phyloP scores from a whole-genome alignment of 2,113 vertebrate genomes.

The Oncorhynchus kisutch region DNA sequence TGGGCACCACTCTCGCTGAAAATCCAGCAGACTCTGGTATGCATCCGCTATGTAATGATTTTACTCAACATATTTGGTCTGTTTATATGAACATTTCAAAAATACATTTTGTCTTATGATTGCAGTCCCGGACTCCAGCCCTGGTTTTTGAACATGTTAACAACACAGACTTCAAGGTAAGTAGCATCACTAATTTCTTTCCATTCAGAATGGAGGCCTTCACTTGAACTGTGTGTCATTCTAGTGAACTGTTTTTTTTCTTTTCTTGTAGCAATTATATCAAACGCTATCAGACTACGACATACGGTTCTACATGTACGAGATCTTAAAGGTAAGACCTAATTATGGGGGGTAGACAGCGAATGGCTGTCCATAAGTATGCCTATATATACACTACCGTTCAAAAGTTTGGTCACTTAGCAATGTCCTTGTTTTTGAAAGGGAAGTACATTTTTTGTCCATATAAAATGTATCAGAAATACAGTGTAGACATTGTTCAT shows the following conservation, averaged over 20 bases:
- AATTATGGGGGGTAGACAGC: too few species aligned
- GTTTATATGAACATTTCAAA: not conserved
- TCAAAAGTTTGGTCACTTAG: too few species aligned
- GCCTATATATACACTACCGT: too few species aligned
- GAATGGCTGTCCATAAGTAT: too few species aligned
- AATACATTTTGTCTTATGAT: not conserved
- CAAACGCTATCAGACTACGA: slow-evolving; percentile 74
- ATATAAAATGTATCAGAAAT: too few species aligned
- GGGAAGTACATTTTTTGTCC: too few species aligned
- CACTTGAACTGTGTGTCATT: too few species aligned
- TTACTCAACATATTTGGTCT: not conserved
- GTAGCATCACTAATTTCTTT: too few species aligned
- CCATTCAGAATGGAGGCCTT: too few species aligned
- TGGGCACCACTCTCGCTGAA: too few species aligned
- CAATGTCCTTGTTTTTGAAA: too few species aligned
- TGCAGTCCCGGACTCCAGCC: slow-evolving; percentile 71
- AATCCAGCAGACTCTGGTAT: not conserved
- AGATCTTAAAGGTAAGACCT: slow-evolving; percentile 70
- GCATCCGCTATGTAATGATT: not conserved
- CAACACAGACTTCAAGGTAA: slow-evolving; percentile 77
- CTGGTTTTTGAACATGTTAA: slow-evolving; percentile 74
- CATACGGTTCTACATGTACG: slow-evolving; percentile 76
- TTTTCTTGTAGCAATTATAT: slow-evolving; percentile 65
- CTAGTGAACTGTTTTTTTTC: not conserved
- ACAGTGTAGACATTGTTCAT: too few species aligned